Percentiles rank a stretch among this genome's conserved stretches.
These are phyloP conservation scores for Leptosomus discolor DNA, from an alignment of 2,113 vertebrate genomes.

Conservation along the genomic window DNA sequence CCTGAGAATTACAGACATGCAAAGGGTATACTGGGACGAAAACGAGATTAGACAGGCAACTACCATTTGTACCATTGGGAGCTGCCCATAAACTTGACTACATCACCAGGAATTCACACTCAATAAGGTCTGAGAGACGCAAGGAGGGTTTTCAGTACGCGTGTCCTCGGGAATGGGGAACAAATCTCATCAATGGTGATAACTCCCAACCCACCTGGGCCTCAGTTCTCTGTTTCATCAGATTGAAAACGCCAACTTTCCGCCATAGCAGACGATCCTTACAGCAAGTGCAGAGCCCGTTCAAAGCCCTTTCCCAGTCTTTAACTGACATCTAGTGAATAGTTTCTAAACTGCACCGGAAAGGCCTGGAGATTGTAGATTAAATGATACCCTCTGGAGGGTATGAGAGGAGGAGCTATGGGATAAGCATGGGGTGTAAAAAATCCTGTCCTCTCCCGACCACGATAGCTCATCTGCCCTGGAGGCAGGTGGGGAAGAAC, in stretches of 20 bases:
- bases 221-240: not conserved
- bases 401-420: not conserved
- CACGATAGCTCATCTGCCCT: not conserved
- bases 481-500: not conserved
- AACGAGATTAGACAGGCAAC: not conserved
- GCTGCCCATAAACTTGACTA: not conserved
- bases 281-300: not conserved
- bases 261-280: not conserved
- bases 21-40: not conserved
- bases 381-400: not conserved
- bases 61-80: not conserved
- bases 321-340: constrained; percentile 59
- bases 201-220: not conserved
- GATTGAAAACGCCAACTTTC: not conserved
- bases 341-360: constrained; percentile 10
- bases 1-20: not conserved
- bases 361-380: not conserved
- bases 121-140: not conserved
- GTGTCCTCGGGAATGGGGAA: not conserved
- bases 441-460: not conserved
- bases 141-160: not conserved
- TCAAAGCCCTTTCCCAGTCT: not conserved
- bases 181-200: not conserved
- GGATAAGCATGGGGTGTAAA: not conserved
- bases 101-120: not conserved